Conservation (phyloP, 2,797 vertebrate species). For the Hypotaenidia philippensis region DNA sequence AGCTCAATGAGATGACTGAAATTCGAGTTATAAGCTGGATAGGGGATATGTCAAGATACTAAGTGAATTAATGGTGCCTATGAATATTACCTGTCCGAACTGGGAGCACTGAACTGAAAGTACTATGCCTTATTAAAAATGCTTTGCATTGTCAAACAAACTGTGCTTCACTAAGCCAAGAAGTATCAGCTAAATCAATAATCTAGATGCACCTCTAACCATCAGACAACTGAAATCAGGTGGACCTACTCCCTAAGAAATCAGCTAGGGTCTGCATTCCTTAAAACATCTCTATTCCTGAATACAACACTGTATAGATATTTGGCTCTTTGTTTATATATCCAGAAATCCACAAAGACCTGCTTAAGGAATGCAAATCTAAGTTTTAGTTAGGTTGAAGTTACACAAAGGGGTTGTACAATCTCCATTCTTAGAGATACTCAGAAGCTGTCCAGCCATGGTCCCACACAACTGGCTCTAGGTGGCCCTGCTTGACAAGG, state of each 20-base stretch:
- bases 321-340: background rate
- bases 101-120: background rate
- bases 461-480: background rate
- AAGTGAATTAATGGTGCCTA: background rate
- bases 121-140: background rate
- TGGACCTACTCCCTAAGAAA: background rate
- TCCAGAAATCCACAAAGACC: background rate
- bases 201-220: background rate
- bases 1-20: background rate
- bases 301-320: background rate
- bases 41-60: background rate
- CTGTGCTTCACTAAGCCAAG: background rate
- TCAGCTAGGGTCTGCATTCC: background rate
- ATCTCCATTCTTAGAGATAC: background rate
- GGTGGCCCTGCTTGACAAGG: background rate
- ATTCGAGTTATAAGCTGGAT: background rate
- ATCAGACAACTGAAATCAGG: background rate
- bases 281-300: background rate
- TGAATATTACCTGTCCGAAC: background rate
- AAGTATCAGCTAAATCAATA: background rate
- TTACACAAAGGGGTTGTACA: background rate
- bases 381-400: background rate
- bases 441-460: rapidly evolving
- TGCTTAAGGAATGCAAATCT: background rate
- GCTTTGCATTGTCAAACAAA: background rate